Evolutionary conservation across 1,140 invertebrate genomes (phyloP), one percentile per base, ranked within the genome.

Genomic region (Heliothis subflexa): DNA sequence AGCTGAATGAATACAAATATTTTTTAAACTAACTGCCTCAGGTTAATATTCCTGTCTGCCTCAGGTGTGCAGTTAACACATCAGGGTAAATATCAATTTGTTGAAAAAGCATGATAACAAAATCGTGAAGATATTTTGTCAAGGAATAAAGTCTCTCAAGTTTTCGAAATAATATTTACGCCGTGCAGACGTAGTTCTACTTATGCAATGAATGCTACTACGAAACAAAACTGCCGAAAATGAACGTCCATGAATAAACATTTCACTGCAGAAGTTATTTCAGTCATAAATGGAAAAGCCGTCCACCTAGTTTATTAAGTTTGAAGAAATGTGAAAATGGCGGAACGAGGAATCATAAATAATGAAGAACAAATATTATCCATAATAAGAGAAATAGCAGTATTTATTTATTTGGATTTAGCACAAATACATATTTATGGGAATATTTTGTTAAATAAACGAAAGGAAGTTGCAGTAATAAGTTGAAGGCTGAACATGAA

Each of bases 251-350:
- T 14, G 54, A 55, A 55, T 16, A 55, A 55, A 55, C 54, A 55
- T 55, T 55, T 14, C 16, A 55, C 0, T 9, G 3, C 4, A 10
- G 18, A 21, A 55, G 16, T 55, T 55, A 55, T 9, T 21, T 55
- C 11, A 7, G 16, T 10, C 12, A 55, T 55, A 18, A 16, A 18
- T 11, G n/a, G 54, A 55, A 55, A 62, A n/a, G 33, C 28, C 13
- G 57, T 61, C 59, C 45, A 62, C 59, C 28, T n/a, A 61, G 25
- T 62, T 62, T 62, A n/a, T 28, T 12, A 40, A 33, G 59, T 40
- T 40, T 3, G 59, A 33, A 40, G 28, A 16, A 62, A 62, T 62
- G 33, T 62, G 28, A 62, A 62, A 16, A n/a, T n/a, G 59, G 59
- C n/a, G 13, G 59, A 62, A 62, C 40, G 16, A 62, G 5, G 33